A percentile compares a stretch with the other conserved stretches of the same genome.
These are phyloP conservation scores for Sitta carolinensis DNA, from an alignment of 2,797 vertebrate species.

Conservation along the genomic window DNA sequence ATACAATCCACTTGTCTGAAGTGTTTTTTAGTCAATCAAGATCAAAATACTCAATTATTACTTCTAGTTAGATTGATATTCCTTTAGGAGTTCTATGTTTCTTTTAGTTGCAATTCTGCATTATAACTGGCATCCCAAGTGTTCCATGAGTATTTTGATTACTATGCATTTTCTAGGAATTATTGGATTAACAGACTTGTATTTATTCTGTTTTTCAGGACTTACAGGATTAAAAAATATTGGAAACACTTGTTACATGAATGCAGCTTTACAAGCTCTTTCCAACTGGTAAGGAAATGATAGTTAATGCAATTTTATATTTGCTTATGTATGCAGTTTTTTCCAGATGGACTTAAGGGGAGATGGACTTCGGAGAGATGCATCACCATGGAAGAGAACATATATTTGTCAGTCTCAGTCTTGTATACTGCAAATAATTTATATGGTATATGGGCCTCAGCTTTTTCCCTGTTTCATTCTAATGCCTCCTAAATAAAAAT, in stretches of 20 bases:
- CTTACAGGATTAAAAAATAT: conserved; percentile 98
- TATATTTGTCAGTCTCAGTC: neutral
- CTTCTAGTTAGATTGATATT: neutral
- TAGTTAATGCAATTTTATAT: neutral
- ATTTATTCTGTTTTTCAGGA: conserved; percentile 77
- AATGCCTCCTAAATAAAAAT: neutral
- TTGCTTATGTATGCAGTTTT: neutral
- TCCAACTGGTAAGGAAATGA: conserved; percentile 90
- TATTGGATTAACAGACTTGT: neutral
- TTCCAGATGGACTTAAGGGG: neutral
- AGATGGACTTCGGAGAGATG: neutral
- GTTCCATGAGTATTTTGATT: neutral
- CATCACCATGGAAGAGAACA: neutral
- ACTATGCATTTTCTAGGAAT: neutral
- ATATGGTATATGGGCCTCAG: neutral
- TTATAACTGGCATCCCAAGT: neutral
- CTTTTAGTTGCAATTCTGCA: neutral
- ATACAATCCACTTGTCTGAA: neutral
- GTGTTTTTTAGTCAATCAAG: neutral
- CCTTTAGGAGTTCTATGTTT: neutral
- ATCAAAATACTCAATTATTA: neutral
- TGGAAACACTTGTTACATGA: conserved; percentile 99
- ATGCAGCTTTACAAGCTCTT: conserved; percentile 96
- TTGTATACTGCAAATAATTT: neutral
- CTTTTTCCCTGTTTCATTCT: neutral